phyloP scores from a whole-genome alignment of 2,113 vertebrate species.

The Tachuris rubrigastra region DNA sequence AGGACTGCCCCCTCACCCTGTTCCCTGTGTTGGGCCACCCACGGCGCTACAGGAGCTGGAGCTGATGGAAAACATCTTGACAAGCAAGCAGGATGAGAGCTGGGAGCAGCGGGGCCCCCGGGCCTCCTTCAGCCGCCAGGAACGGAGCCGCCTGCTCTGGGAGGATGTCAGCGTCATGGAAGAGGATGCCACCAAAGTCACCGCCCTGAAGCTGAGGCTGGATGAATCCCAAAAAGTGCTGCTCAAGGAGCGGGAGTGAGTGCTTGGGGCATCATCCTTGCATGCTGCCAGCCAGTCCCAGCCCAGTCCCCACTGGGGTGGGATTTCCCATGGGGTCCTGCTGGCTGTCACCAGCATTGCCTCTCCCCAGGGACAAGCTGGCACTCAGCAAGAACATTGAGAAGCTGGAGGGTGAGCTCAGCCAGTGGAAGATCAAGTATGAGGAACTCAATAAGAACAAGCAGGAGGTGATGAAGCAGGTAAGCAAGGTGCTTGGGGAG shows the following conservation, averaged over 20 bases:
- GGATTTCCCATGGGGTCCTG: background rate
- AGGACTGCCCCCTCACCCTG: background rate
- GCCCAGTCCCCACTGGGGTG: fast-evolving
- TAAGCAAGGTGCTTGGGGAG: constrained; percentile 44
- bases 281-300: background rate
- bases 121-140: constrained; percentile 80
- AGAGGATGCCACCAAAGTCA: constrained; percentile 89
- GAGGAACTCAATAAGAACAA: constrained; percentile 95
- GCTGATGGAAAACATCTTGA: constrained; percentile 82
- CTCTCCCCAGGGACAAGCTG: constrained; percentile 86
- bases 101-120: constrained; percentile 81
- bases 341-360: background rate
- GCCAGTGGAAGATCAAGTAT: constrained; percentile 95
- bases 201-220: constrained; percentile 89
- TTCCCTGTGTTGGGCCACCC: background rate
- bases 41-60: constrained; percentile 79
- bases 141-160: constrained; percentile 88
- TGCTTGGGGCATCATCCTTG: background rate
- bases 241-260: constrained; percentile 89
- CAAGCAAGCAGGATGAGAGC: constrained; percentile 79
- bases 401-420: constrained; percentile 91
- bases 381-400: constrained; percentile 90
- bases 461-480: constrained; percentile 94
- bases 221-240: constrained; percentile 96
- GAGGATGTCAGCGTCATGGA: constrained; percentile 80